Evolutionary conservation across 2,113 vertebrate species (phyloP).

Genomic region (Leptobrachium leishanense): DNA sequence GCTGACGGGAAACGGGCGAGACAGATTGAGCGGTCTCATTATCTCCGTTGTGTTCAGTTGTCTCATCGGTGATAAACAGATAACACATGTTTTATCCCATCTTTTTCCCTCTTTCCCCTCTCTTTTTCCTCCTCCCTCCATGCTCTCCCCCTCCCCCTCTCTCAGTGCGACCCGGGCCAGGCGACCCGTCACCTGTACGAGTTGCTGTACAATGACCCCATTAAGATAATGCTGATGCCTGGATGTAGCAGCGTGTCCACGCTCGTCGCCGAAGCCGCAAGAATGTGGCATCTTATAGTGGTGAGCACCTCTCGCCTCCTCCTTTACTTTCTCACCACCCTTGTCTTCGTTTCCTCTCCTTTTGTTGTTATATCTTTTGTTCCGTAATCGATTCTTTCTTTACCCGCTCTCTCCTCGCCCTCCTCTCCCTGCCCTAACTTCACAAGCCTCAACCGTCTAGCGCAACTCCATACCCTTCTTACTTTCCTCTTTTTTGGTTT

Average conservation of each 20-base stretch:
- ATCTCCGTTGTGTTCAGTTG: background rate
- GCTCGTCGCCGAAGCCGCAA: conserved; percentile 87
- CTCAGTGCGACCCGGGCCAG: conserved; percentile 83
- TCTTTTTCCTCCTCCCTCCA: background rate
- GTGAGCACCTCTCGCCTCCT: conserved; percentile 60
- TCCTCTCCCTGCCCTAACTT: background rate
- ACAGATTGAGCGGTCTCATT: background rate
- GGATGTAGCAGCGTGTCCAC: conserved; percentile 94
- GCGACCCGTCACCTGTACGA: conserved; percentile 92
- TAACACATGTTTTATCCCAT: background rate
- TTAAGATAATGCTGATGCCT: conserved; percentile 94
- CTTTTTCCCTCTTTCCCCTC: background rate
- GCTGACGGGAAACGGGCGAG: background rate
- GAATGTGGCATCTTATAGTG: conserved; percentile 98
- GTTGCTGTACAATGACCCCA: conserved; percentile 91
- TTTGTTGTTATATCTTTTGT: background rate
- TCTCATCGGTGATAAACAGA: background rate
- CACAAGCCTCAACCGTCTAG: too few species aligned
- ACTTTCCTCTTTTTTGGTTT: too few species aligned
- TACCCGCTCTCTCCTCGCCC: background rate
- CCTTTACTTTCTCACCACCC: background rate
- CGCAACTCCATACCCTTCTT: background rate
- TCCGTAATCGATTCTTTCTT: background rate
- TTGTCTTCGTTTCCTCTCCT: background rate
- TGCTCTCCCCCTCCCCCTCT: background rate